These are phyloP conservation scores for Erinaceus europaeus DNA, from an alignment of 2,113 vertebrate species.

Conservation along the genomic window DNA sequence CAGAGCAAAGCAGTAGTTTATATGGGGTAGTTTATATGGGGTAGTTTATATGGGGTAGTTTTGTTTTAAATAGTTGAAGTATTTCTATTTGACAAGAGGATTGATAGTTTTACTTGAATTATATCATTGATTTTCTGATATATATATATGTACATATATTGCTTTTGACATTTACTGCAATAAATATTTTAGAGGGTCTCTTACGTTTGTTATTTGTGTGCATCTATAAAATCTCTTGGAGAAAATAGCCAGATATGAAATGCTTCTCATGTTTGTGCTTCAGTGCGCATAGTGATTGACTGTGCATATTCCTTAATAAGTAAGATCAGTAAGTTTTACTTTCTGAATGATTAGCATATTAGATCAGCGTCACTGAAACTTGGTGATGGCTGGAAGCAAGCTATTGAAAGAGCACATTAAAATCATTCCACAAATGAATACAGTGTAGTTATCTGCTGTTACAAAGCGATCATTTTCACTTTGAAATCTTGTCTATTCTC, in stretches of 20 bases:
- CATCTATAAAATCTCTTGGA: background rate
- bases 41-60: background rate
- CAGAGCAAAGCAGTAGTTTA: background rate
- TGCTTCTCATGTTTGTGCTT: background rate
- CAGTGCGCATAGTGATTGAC: background rate
- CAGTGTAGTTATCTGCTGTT: background rate
- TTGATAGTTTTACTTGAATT: background rate
- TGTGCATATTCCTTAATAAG: background rate
- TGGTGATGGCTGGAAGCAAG: background rate
- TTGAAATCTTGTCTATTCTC: background rate
- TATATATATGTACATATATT: background rate
- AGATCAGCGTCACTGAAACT: background rate
- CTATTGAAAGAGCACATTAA: background rate
- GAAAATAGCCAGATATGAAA: background rate
- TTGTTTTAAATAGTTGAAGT: background rate
- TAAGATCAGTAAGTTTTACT: background rate
- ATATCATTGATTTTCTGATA: background rate
- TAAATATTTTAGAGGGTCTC: background rate
- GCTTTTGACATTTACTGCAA: background rate
- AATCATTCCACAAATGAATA: constrained; percentile 7
- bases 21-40: no score
- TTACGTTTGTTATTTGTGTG: background rate
- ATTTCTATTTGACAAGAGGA: background rate
- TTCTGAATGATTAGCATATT: background rate
- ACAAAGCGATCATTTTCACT: background rate